Conservation (phyloP, 2,797 vertebrate genomes). For the Enteromius fasciolatus region DNA sequence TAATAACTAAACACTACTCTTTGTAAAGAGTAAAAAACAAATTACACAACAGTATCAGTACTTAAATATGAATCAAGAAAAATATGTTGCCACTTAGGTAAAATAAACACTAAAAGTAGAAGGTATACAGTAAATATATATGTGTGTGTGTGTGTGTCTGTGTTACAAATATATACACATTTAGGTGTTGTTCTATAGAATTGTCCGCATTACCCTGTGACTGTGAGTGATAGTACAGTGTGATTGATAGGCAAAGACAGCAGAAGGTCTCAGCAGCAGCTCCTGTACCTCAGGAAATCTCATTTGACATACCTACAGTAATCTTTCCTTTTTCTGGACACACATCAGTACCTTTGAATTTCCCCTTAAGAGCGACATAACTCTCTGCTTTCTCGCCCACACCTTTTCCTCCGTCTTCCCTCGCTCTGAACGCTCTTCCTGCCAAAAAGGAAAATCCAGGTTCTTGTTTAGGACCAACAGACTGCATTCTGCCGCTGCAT, state of each 20-base stretch:
- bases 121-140: not conserved
- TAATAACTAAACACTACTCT: not conserved
- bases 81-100: not conserved
- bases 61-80: not conserved
- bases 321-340: constrained; percentile 52
- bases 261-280: constrained; percentile 26
- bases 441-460: constrained; percentile 64
- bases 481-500: constrained; percentile 41
- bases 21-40: not conserved
- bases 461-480: constrained; percentile 32
- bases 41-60: not conserved
- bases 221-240: constrained; percentile 11
- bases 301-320: constrained; percentile 55
- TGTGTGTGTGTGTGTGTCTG: not conserved
- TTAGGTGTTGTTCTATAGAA: not conserved
- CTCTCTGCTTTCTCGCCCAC: constrained; percentile 70
- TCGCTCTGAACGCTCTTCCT: constrained; percentile 62
- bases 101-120: not conserved
- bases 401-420: constrained; percentile 65
- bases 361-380: constrained; percentile 73
- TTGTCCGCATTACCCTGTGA: not conserved
- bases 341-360: constrained; percentile 71
- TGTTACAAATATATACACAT: not conserved
- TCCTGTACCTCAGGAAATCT: constrained; percentile 51
- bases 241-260: constrained; percentile 34